These are phyloP conservation scores for Marisa cornuarietis DNA, from an alignment of 1,140 invertebrate genomes.

Conservation along the genomic window DNA sequence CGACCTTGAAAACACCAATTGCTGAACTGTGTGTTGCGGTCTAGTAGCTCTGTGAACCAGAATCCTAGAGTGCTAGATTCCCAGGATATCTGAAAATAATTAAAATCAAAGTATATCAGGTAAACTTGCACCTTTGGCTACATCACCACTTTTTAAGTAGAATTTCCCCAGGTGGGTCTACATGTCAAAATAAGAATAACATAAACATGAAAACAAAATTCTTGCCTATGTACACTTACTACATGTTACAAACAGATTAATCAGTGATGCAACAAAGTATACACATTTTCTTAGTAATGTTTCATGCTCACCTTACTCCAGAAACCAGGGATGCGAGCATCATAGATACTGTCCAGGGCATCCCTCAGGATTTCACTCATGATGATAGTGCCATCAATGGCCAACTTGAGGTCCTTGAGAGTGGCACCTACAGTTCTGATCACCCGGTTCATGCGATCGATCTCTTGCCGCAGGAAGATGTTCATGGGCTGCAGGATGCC, in stretches of 20 bases:
- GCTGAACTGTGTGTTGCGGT: constrained; percentile 80
- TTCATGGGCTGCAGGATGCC: constrained; percentile 60
- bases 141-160: too few relatives aligned
- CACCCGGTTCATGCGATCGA: constrained; percentile 63
- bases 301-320: constrained; percentile 46
- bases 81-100: constrained; percentile 76
- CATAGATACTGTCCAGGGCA: constrained; percentile 63
- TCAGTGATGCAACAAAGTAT: too few relatives aligned
- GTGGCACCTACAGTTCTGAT: constrained; percentile 69
- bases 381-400: constrained; percentile 96
- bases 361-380: constrained; percentile 80
- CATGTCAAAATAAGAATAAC: too few relatives aligned
- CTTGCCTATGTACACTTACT: too few relatives aligned
- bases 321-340: constrained; percentile 59
- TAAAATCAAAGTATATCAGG: too few relatives aligned
- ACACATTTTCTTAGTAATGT: too few relatives aligned
- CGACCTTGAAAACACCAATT: constrained; percentile 83
- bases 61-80: constrained; percentile 95
- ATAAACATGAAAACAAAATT: too few relatives aligned
- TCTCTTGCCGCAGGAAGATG: constrained; percentile 63
- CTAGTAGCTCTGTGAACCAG: constrained; percentile 96
- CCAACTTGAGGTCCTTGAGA: constrained; percentile 87
- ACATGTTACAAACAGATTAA: too few relatives aligned
- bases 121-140: too few relatives aligned
- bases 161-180: too few relatives aligned